Percentiles rank a stretch among this genome's conserved stretches.
Evolutionary conservation across 1,140 invertebrate genomes (phyloP).

Genomic region (Adoxophyes honmai): DNA sequence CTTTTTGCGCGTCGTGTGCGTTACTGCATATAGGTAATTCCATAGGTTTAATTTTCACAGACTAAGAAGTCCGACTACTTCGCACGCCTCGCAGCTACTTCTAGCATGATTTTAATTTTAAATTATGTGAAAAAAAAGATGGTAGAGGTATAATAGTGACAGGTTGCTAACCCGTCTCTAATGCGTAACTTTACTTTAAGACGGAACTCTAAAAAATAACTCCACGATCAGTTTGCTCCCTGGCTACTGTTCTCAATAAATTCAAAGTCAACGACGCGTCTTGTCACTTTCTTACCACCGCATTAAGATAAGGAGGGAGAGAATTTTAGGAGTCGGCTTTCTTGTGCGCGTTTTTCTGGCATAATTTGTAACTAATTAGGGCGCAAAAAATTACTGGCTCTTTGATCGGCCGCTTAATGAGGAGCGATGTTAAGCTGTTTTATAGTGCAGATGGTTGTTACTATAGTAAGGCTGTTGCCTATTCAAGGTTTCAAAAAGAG

Average conservation of each 20-base stretch:
- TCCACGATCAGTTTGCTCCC: not conserved
- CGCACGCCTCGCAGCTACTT: too few relatives aligned
- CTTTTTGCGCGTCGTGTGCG: too few relatives aligned
- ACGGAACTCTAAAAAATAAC: not conserved
- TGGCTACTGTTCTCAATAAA: not conserved
- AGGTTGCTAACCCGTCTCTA: too few relatives aligned
- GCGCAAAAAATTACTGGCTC: not conserved
- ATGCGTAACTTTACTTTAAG: too few relatives aligned
- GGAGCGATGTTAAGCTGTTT: not conserved
- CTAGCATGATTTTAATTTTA: too few relatives aligned
- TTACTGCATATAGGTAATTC: too few relatives aligned
- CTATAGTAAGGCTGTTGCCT: too few relatives aligned
- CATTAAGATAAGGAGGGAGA: not conserved
- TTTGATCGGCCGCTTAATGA: slow-evolving; percentile 7
- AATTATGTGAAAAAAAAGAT: too few relatives aligned
- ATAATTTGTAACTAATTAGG: slow-evolving; percentile 13
- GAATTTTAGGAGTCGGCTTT: not conserved
- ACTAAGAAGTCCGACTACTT: not conserved
- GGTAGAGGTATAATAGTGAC: too few relatives aligned
- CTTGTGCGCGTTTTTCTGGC: not conserved
- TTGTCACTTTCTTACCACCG: not conserved
- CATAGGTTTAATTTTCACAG: too few relatives aligned
- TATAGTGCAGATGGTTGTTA: too few relatives aligned
- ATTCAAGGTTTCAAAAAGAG: too few relatives aligned
- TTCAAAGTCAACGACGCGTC: not conserved